A percentile compares a stretch with the other conserved stretches of the same genome.
phyloP scores from a whole-genome alignment of 1,140 invertebrate genomes.

The Lethocerus indicus region DNA sequence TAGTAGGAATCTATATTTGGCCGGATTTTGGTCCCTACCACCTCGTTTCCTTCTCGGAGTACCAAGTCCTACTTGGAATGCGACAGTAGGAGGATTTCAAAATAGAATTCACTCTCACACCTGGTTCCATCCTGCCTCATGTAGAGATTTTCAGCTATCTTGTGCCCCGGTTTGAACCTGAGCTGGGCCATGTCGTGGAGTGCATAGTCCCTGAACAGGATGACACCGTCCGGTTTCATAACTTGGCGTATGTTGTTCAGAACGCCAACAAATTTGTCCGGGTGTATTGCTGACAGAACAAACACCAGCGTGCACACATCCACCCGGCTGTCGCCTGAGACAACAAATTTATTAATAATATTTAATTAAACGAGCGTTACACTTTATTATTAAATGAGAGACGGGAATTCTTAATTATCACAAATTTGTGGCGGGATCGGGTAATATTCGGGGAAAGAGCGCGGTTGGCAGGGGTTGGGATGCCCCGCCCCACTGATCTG shows the following conservation, averaged over 20 bases:
- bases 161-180: conserved; percentile 80
- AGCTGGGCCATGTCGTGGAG: conserved; percentile 96
- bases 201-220: conserved; percentile 93
- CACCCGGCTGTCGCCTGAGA: conserved; percentile 27
- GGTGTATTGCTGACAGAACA: conserved; percentile 63
- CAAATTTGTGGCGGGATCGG: too few relatives aligned
- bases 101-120: conserved; percentile 25
- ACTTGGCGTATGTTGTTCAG: conserved; percentile 48
- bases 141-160: conserved; percentile 90
- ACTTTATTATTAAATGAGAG: too few relatives aligned
- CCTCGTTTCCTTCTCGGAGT: neutral
- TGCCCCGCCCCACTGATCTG: too few relatives aligned
- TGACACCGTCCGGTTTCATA: conserved; percentile 60
- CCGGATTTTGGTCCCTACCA: too few relatives aligned
- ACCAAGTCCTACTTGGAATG: conserved; percentile 1
- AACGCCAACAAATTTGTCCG: conserved; percentile 53
- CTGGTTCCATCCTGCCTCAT: conserved; percentile 93
- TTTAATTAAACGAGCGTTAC: too few relatives aligned
- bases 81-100: conserved; percentile 2
- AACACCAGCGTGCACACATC: conserved; percentile 57
- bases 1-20: too few relatives aligned
- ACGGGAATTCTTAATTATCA: too few relatives aligned
- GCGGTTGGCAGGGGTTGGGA: too few relatives aligned
- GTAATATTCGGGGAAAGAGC: too few relatives aligned
- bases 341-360: too few relatives aligned